Percentiles rank a stretch among this genome's conserved stretches.
These are phyloP conservation scores for Lasiurus cinereus DNA, from an alignment of 2,113 vertebrate species.

Conservation along the genomic window DNA sequence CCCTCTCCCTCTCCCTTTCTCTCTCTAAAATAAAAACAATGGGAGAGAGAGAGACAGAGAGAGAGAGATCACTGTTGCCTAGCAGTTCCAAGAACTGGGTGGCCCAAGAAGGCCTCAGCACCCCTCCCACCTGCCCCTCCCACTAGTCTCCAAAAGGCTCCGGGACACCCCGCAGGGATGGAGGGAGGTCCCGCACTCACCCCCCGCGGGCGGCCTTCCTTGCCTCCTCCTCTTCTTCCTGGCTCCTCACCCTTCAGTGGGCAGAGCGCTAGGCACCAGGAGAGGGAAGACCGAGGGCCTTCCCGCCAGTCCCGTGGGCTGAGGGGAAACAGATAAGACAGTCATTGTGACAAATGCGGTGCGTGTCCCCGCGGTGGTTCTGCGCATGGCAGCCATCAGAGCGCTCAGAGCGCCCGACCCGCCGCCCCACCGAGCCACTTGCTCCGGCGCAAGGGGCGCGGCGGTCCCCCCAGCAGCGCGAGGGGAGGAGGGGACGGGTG, in stretches of 20 bases:
- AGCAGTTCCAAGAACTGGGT: neutral
- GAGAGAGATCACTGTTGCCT: neutral
- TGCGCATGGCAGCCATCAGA: neutral
- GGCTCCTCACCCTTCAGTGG: conserved; percentile 23
- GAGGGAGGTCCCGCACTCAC: conserved; percentile 64
- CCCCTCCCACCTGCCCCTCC: neutral
- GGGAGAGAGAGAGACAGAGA: no score
- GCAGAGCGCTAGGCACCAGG: conserved; percentile 2
- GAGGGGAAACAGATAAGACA: conserved; percentile 47
- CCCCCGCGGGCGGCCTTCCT: neutral
- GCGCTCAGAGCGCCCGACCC: neutral
- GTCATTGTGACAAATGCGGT: neutral
- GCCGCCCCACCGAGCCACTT: neutral
- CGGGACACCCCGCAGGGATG: neutral
- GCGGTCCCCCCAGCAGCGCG: neutral
- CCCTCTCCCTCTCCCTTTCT: no score
- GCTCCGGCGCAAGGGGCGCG: neutral
- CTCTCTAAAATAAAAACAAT: neutral
- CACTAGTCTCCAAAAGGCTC: neutral
- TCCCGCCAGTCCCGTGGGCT: conserved; percentile 38
- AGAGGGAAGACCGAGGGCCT: neutral
- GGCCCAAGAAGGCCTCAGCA: neutral
- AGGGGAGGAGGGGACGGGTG: neutral
- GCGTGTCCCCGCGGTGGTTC: neutral
- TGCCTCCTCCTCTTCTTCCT: neutral